A percentile compares a stretch with the other conserved stretches of the same genome.
These are phyloP conservation scores for Augochlora pura DNA, from an alignment of 1,140 invertebrate genomes.

Conservation along the genomic window DNA sequence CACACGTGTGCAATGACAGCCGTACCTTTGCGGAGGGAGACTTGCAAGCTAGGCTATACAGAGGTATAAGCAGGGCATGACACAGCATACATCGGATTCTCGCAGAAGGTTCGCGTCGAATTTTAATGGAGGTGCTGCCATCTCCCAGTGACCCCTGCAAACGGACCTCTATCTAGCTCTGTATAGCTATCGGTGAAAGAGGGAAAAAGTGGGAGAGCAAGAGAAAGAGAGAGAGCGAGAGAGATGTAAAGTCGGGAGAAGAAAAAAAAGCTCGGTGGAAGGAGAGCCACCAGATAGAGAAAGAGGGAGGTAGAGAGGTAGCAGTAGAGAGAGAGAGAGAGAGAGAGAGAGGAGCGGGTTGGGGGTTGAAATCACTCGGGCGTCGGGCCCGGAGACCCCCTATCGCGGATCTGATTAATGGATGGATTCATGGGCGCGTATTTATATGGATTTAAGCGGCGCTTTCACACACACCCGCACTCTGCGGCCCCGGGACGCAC, in stretches of 20 bases:
- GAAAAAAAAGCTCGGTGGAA: not conserved
- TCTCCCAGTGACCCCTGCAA: conserved; percentile 73
- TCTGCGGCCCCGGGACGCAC: not conserved
- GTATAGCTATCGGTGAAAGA: conserved; percentile 32
- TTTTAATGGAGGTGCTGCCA: conserved; percentile 73
- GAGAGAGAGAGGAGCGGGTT: not conserved
- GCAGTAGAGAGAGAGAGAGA: conserved; percentile 22
- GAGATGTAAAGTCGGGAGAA: no score
- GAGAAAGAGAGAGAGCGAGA: not conserved
- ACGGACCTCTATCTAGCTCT: not conserved
- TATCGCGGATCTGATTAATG: conserved; percentile 78
- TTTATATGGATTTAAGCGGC: conserved; percentile 70
- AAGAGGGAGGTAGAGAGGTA: not conserved
- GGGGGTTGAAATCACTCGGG: conserved; percentile 75
- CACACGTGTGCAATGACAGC: conserved; percentile 55
- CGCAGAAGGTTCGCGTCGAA: conserved; percentile 67
- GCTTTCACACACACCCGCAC: conserved; percentile 36
- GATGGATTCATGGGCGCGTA: conserved; percentile 69
- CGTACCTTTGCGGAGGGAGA: conserved; percentile 40
- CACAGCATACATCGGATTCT: conserved; percentile 60
- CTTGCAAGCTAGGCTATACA: conserved; percentile 45
- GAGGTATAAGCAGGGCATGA: conserved; percentile 51
- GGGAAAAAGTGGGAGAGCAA: conserved; percentile 34
- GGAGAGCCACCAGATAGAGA: conserved; percentile 16
- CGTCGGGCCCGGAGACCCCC: conserved; percentile 48